Percentiles rank a stretch among this genome's conserved stretches.
phyloP scores from a whole-genome alignment of 2,113 vertebrate genomes.

The Dasyurus viverrinus region DNA sequence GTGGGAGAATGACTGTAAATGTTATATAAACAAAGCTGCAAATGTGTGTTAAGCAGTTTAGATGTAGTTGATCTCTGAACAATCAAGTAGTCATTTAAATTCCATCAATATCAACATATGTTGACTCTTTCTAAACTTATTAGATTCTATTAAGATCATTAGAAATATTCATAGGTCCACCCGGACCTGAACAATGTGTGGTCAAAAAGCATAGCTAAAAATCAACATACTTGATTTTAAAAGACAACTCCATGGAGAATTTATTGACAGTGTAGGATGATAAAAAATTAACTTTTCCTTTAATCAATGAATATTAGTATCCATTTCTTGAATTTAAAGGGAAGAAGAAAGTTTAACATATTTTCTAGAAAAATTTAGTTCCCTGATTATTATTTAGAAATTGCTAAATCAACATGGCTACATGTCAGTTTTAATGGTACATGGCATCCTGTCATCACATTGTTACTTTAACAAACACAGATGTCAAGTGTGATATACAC shows the following conservation, averaged over 20 bases:
- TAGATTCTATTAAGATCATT: neutral
- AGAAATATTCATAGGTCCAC: neutral
- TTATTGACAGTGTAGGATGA: neutral
- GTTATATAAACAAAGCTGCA: neutral
- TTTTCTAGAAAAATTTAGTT: conserved; percentile 21
- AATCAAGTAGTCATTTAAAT: neutral
- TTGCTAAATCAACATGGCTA: conserved; percentile 16
- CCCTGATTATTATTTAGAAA: conserved; percentile 6
- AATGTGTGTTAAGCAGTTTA: neutral
- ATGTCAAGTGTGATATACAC: conserved; percentile 37
- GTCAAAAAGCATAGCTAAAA: neutral
- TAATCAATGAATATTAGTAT: neutral
- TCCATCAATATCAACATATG: neutral
- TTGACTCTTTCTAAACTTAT: neutral
- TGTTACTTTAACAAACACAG: conserved; percentile 47
- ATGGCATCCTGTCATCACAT: neutral
- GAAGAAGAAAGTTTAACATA: neutral
- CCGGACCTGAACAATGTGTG: neutral
- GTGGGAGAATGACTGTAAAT: neutral
- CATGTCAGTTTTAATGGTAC: conserved; percentile 37
- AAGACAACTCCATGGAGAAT: neutral
- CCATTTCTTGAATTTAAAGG: neutral
- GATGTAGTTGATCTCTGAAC: neutral
- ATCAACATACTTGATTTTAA: neutral
- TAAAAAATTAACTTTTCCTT: neutral